Evolutionary conservation across 2,797 vertebrate species (phyloP).

Genomic region (Sebastes baramenuke): DNA sequence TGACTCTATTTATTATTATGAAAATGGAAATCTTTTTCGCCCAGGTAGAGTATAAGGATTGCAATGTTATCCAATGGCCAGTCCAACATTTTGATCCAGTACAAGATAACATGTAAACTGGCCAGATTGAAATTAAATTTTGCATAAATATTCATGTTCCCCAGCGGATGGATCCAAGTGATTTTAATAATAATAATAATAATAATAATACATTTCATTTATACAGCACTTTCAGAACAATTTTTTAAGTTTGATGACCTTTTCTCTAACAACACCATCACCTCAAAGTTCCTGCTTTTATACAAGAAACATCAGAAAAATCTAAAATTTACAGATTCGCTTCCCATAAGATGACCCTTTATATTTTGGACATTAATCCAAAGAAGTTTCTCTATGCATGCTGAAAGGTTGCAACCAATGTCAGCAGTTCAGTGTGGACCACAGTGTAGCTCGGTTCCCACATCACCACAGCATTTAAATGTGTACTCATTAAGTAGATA

Average conservation of each 20-base stretch:
- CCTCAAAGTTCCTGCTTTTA: neutral
- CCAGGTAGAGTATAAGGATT: neutral
- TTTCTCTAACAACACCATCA: neutral
- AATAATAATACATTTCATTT: neutral
- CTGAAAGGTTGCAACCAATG: neutral
- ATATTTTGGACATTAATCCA: neutral
- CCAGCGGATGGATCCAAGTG: neutral
- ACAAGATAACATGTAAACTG: neutral
- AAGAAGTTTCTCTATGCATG: neutral
- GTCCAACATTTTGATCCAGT: neutral
- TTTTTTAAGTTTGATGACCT: neutral
- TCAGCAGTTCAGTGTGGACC: neutral
- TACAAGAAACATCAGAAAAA: neutral
- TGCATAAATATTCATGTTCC: neutral
- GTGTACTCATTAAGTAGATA: conserved; percentile 15
- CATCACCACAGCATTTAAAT: conserved; percentile 1
- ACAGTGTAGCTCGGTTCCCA: neutral
- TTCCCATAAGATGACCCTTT: neutral
- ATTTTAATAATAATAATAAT: neutral
- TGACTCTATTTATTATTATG: conserved; percentile 32
- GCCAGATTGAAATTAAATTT: neutral
- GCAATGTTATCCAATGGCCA: neutral
- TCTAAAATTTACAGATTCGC: neutral
- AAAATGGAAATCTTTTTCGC: conserved; percentile 8
- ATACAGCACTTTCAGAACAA: neutral